Conservation (phyloP, 2,797 vertebrate species). For the Phrynocephalus forsythii region DNA sequence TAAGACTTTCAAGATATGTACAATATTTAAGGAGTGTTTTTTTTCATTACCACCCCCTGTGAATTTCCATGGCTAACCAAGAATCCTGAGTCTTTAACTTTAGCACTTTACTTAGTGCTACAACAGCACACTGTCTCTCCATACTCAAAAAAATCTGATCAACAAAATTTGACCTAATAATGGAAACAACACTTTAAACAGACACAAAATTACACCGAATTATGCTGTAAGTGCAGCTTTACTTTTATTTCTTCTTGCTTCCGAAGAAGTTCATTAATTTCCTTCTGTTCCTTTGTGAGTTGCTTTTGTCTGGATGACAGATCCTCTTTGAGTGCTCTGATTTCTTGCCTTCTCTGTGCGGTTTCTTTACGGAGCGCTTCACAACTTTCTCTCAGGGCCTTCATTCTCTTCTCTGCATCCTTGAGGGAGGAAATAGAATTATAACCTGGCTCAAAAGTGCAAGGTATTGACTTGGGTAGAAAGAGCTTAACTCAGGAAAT, state of each 20-base stretch:
- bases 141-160: neutral
- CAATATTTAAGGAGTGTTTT: no score
- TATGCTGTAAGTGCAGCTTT: neutral
- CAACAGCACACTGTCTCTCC: no score
- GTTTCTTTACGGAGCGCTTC: conserved; percentile 88
- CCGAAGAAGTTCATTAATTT: conserved; percentile 80
- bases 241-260: conserved; percentile 84
- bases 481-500: neutral
- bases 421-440: conserved; percentile 65
- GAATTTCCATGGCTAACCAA: no score
- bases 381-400: conserved; percentile 81
- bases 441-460: no score
- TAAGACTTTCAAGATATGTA: no score
- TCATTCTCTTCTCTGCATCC: conserved; percentile 82
- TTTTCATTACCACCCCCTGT: no score
- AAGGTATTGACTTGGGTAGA: no score
- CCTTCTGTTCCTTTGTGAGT: conserved; percentile 79
- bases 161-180: neutral
- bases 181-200: neutral
- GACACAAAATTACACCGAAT: neutral
- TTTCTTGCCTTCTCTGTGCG: conserved; percentile 83
- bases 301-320: conserved; percentile 79
- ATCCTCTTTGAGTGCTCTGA: conserved; percentile 85
- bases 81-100: no score
- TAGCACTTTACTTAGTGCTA: no score